Evolutionary conservation across 2,797 vertebrate genomes (phyloP), one percentile per base, ranked within the genome.

Genomic region (Clarias pachynema): DNA sequence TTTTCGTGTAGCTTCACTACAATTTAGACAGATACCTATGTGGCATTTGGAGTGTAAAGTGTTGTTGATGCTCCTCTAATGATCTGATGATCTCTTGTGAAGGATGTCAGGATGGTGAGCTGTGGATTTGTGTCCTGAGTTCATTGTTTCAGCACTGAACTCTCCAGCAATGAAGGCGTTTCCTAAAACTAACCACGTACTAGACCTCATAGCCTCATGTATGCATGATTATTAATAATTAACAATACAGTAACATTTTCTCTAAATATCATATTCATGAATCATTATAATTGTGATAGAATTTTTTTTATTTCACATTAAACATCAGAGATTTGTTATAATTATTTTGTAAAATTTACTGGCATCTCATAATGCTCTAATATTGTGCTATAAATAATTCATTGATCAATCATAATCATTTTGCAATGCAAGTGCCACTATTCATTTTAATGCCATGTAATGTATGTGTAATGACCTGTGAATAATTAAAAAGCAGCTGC

Each of bases 41-140:
- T 69, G 31, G 44, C 1, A 18, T 69, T 69, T 69, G 66, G 65
- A 37, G 29, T 69, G 31, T 10, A 34, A 31, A 20, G 31, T 18
- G 16, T 20, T 37, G 31, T 69, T 20, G 65, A 31, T 29, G 31
- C 65, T 68, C 5, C 63, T 78, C 63, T 89, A 85, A 87, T 49
- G 44, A 12, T 49, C 85, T 70, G 86, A 84, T 87, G 59, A 37
- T 59, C 44, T 84, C 62, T 66, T 84, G 57, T 89, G 88, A 89
- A 80, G 77, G 82, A 89, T 82, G 72, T 57, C 75, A 44, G 44
- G 44, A 49, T 49, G 44, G 66, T 89, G 87, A 89, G 18, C 26
- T 49, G 68, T 22, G 37, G 31, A 70, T 40, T 24, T 69, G 31
- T 22, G 20, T 70, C 68, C 37, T 1, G 68, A 70, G 34, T 69